These are phyloP conservation scores for Setipinna tenuifilis DNA, from an alignment of 2,797 vertebrate genomes.

Conservation along the genomic window DNA sequence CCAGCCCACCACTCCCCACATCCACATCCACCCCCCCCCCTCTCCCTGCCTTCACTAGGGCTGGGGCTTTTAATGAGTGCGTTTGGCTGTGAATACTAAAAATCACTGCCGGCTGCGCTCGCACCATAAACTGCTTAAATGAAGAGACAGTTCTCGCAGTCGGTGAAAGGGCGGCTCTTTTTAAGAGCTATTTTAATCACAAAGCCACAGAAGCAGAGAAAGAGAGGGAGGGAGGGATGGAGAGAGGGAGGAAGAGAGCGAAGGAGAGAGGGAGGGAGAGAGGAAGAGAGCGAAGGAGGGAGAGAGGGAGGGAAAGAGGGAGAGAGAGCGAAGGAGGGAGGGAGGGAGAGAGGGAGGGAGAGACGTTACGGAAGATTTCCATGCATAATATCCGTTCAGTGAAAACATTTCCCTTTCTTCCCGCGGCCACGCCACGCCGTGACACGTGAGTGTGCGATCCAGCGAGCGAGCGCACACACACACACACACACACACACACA, in stretches of 20 bases:
- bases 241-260: not conserved
- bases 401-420: not conserved
- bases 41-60: not conserved
- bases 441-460: not conserved
- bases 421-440: too few species aligned
- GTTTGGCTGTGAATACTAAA: slow-evolving; percentile 17
- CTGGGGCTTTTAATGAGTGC: not conserved
- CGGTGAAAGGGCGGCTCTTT: slow-evolving; percentile 14
- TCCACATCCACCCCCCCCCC: not conserved
- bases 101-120: not conserved
- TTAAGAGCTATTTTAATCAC: slow-evolving; percentile 27
- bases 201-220: not conserved
- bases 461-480: too few species aligned
- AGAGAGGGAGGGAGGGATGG: not conserved
- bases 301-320: not conserved
- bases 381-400: not conserved
- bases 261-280: not conserved
- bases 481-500: too few species aligned
- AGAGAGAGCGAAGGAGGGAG: too few species aligned
- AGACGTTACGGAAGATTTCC: slow-evolving; percentile 11
- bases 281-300: not conserved
- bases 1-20: too few species aligned
- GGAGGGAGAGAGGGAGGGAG: too few species aligned
- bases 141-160: not conserved
- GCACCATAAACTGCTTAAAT: slow-evolving; percentile 12